Conservation (phyloP, 1,140 invertebrate species). For the Plodia interpunctella region DNA sequence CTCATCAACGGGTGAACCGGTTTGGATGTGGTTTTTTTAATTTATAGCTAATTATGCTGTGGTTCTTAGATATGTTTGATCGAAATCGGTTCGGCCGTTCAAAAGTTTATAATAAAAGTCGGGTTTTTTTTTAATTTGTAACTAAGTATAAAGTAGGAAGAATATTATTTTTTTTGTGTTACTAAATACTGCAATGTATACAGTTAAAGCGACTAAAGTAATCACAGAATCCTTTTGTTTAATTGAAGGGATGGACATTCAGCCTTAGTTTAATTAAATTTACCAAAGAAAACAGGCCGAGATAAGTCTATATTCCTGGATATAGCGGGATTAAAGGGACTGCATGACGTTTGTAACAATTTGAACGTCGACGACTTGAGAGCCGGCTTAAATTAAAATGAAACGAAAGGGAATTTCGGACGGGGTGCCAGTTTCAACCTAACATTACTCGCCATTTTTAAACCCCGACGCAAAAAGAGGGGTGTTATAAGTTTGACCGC, state of each 20-base stretch:
- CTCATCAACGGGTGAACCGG: too few relatives aligned
- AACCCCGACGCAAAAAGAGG: too few relatives aligned
- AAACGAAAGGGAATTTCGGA: background rate
- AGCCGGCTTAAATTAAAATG: slow-evolving; percentile 8
- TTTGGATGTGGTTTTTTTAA: too few relatives aligned
- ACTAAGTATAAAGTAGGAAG: too few relatives aligned
- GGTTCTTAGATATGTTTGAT: too few relatives aligned
- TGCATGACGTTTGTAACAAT: slow-evolving; percentile 10
- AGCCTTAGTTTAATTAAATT: slow-evolving; percentile 3
- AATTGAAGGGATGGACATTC: background rate
- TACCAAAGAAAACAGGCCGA: background rate
- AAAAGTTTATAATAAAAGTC: too few relatives aligned
- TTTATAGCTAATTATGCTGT: too few relatives aligned
- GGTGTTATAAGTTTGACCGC: too few relatives aligned
- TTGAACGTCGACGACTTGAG: background rate
- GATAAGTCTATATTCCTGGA: background rate
- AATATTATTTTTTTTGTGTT: too few relatives aligned
- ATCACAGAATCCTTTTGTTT: background rate
- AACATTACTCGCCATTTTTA: too few relatives aligned
- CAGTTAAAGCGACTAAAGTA: background rate
- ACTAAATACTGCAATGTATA: background rate
- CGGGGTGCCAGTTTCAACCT: background rate
- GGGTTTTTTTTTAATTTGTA: too few relatives aligned
- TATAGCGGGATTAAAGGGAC: slow-evolving; percentile 1
- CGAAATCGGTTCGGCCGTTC: too few relatives aligned